Conservation (phyloP, 2,888 invertebrate genomes). For the Nemurella pictetii region DNA sequence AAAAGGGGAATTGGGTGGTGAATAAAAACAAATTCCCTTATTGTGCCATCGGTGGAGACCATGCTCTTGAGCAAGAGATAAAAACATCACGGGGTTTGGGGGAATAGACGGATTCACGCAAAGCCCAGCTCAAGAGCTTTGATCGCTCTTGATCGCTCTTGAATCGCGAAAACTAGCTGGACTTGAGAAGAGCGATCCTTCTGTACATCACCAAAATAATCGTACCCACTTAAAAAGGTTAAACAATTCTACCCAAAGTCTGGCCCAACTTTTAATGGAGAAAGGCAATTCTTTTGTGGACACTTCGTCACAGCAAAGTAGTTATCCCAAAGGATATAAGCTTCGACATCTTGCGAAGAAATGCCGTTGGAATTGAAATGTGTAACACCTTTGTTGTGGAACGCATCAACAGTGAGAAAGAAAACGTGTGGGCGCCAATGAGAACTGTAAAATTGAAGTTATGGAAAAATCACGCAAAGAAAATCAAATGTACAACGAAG, state of each 20-base stretch:
- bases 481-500: neutral
- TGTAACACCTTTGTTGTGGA: neutral
- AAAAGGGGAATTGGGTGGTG: conserved; percentile 25
- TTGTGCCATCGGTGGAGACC: too few relatives aligned
- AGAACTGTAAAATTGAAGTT: conserved; percentile 1
- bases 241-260: neutral
- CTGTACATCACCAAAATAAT: neutral
- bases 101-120: neutral
- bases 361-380: neutral
- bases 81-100: neutral
- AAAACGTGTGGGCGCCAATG: conserved; percentile 11
- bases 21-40: conserved; percentile 23
- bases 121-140: neutral
- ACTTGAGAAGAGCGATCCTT: neutral
- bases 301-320: neutral
- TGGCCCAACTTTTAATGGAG: neutral
- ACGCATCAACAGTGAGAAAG: neutral
- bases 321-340: neutral
- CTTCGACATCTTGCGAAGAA: neutral
- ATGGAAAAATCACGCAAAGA: conserved; percentile 1
- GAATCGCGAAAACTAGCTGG: conserved; percentile 1
- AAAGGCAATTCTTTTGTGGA: neutral
- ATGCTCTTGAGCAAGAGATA: too few relatives aligned
- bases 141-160: neutral
- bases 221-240: neutral